These are phyloP conservation scores for Vandiemenella viatica DNA, from an alignment of 2,888 invertebrate genomes.

Conservation along the genomic window DNA sequence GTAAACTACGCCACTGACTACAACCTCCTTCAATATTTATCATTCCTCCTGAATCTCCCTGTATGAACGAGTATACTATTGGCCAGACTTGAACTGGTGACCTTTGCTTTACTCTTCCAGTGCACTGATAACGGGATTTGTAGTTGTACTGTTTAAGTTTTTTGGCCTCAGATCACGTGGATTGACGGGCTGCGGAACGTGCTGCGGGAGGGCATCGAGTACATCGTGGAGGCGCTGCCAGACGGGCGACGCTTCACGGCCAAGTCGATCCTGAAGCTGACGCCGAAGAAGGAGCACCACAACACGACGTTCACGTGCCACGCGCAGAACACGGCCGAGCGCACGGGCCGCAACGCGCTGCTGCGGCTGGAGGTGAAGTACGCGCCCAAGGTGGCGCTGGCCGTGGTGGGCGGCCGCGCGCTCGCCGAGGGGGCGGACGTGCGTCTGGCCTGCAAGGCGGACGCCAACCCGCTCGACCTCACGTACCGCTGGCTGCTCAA, in stretches of 20 bases:
- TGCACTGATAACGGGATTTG: too few relatives aligned
- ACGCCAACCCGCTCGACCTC: slow-evolving; percentile 65
- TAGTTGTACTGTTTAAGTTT: too few relatives aligned
- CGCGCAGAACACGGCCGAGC: slow-evolving; percentile 81
- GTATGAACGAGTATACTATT: too few relatives aligned
- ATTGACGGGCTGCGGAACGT: slow-evolving; percentile 79
- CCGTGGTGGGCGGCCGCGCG: slow-evolving; percentile 36
- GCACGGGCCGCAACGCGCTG: slow-evolving; percentile 65
- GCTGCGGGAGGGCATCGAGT: slow-evolving; percentile 62
- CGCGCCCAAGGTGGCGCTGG: slow-evolving; percentile 73
- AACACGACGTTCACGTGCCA: slow-evolving; percentile 84
- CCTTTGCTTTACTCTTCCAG: too few relatives aligned
- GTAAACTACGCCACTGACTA: too few relatives aligned
- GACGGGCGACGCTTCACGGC: slow-evolving; percentile 75
- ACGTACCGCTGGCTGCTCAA: slow-evolving; percentile 60
- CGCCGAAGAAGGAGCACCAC: slow-evolving; percentile 76
- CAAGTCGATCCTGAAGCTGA: slow-evolving; percentile 66
- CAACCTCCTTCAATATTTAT: too few relatives aligned
- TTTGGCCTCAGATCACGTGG: slow-evolving; percentile 89
- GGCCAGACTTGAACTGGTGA: too few relatives aligned
- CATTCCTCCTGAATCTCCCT: too few relatives aligned
- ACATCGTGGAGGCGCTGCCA: slow-evolving; percentile 50
- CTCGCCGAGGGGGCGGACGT: slow-evolving; percentile 73
- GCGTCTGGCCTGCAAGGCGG: slow-evolving; percentile 68
- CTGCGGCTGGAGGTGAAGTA: slow-evolving; percentile 79